phyloP scores from a whole-genome alignment of 1,140 invertebrate genomes.

The Telenomus remus region DNA sequence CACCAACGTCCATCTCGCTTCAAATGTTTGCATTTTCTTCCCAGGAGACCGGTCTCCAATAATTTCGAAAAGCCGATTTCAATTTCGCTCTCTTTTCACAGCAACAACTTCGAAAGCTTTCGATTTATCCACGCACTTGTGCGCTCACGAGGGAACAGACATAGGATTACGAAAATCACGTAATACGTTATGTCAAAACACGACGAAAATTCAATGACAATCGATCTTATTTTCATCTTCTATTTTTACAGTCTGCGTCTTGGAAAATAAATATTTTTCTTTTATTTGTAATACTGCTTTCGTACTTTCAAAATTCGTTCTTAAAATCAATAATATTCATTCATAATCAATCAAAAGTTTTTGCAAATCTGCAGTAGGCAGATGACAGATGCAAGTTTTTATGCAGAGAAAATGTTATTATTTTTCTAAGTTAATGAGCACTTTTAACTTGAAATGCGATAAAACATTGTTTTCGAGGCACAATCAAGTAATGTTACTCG shows the following conservation, averaged over 20 bases:
- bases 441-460: too few relatives aligned
- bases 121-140: slow-evolving; percentile 58
- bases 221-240: slow-evolving; percentile 4
- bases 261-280: neutral
- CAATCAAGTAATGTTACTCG: slow-evolving; percentile 24
- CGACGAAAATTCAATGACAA: slow-evolving; percentile 32
- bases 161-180: slow-evolving; percentile 58
- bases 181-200: slow-evolving; percentile 51
- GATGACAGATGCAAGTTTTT: too few relatives aligned
- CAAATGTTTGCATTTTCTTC: slow-evolving; percentile 73
- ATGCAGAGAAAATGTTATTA: too few relatives aligned
- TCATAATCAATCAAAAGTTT: too few relatives aligned
- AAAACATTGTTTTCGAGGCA: neutral
- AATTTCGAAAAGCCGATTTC: slow-evolving; percentile 75
- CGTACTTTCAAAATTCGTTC: too few relatives aligned
- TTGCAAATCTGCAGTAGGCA: too few relatives aligned
- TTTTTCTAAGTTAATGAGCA: too few relatives aligned
- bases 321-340: too few relatives aligned
- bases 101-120: slow-evolving; percentile 66
- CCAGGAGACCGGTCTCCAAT: slow-evolving; percentile 61
- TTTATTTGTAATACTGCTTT: too few relatives aligned
- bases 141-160: slow-evolving; percentile 46
- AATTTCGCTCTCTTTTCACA: slow-evolving; percentile 71
- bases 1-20: slow-evolving; percentile 35
- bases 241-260: neutral